Base-by-base conservation (phyloP, 2,797 vertebrate species). In the Catamblyrhynchus diadema region DNA sequence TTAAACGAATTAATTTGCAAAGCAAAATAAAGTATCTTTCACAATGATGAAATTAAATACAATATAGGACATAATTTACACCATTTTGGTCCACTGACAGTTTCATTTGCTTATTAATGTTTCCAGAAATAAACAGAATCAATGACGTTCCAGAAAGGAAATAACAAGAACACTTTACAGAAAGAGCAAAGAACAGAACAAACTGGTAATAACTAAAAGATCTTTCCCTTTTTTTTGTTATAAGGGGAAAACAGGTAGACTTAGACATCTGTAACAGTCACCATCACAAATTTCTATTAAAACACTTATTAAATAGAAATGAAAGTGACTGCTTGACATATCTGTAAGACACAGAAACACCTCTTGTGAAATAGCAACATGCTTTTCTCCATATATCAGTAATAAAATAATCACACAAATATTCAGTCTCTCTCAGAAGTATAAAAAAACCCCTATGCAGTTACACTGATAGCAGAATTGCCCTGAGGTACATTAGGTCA, bases 361-460 rank as follows among this genome's bases (percentile, higher is more conserved):
- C 3, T 77, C 23, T 21, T 44, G 10, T 25, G 22, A 81, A 78
- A 33, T 6, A 80, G 41, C 9, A 73, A 59, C 15, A 69, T 0
- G 6, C 3, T 28, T 41, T 78, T 83, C 80, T 28, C 22, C 17
- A 53, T 7, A 0, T 22, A 57, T 22, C 21, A 65, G 14, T 56
- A 33, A 66, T 10, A 84, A 2, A 82, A 41, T 8, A 61, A 65
- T 8, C 10, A 72, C 21, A 37, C 7, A 14, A 87, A 42, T 37
- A 77, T 35, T 25, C 2, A 23, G 24, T 12, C 6, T 51, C 30
- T 61, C 37, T 65, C 47, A 73, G 59, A 85, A 90, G 47, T 23
- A 65, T 0, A 12, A 48, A 78, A 69, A 45, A 19, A 0, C 1
- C 24, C 24, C 24, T 8, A 1, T 0, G 0, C 5, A 65, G 10